Conservation (phyloP, 1,140 invertebrate genomes). For the Elysia chlorotica region DNA sequence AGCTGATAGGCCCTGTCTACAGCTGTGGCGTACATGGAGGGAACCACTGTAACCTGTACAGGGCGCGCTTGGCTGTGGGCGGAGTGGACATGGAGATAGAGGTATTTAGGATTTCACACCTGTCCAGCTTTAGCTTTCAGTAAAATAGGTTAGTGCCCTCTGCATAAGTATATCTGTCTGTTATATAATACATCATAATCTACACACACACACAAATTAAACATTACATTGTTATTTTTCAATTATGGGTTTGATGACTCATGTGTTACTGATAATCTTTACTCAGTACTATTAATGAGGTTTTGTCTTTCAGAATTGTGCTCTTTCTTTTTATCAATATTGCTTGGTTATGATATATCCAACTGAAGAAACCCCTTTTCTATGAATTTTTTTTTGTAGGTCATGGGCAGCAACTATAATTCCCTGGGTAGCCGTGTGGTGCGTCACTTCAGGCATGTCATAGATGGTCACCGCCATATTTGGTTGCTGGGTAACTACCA, state of each 20-base stretch:
- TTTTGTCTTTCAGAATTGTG: neutral
- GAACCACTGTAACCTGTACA: slow-evolving; percentile 50
- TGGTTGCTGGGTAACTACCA: slow-evolving; percentile 52
- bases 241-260: neutral
- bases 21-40: slow-evolving; percentile 56
- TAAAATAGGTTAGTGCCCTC: too few relatives aligned
- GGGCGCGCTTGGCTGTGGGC: slow-evolving; percentile 46
- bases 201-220: neutral
- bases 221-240: neutral
- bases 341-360: neutral
- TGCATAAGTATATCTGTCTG: too few relatives aligned
- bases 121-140: too few relatives aligned
- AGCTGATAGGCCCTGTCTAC: slow-evolving; percentile 47
- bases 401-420: slow-evolving; percentile 55
- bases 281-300: neutral
- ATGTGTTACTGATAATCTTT: neutral
- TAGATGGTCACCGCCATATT: slow-evolving; percentile 45
- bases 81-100: slow-evolving; percentile 50
- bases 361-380: neutral
- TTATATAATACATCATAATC: neutral
- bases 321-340: too few relatives aligned
- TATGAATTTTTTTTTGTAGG: slow-evolving; percentile 35
- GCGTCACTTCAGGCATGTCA: slow-evolving; percentile 55
- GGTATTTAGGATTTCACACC: too few relatives aligned
- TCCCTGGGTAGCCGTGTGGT: slow-evolving; percentile 56